Conservation (phyloP, 2,113 vertebrate genomes). For the Ahaetulla prasina region DNA sequence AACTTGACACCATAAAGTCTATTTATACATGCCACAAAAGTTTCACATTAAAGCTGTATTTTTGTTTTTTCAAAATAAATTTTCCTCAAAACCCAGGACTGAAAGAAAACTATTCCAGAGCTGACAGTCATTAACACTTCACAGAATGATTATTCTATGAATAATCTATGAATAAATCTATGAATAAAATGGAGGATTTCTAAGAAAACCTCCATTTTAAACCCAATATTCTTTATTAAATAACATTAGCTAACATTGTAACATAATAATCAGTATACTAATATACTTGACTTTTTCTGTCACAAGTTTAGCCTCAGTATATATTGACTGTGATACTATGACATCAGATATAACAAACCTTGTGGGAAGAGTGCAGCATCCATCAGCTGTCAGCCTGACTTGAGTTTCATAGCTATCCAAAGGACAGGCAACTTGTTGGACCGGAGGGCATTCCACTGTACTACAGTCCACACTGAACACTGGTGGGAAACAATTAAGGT, state of each 20-base stretch:
- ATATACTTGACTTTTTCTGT: not conserved
- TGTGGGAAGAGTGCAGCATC: constrained; percentile 86
- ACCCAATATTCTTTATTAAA: not conserved
- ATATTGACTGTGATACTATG: not conserved
- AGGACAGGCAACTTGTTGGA: constrained; percentile 83
- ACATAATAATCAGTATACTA: not conserved
- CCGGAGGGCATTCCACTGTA: constrained; percentile 84
- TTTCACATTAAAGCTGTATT: not conserved
- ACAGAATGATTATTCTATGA: not conserved
- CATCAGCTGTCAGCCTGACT: constrained; percentile 84
- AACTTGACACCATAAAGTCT: not conserved
- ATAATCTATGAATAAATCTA: too few relatives aligned
- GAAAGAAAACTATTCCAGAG: not conserved
- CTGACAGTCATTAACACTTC: not conserved
- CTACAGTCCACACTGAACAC: constrained; percentile 90
- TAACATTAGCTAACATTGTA: not conserved
- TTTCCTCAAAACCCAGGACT: not conserved
- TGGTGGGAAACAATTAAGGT: constrained; percentile 45
- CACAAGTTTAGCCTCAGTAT: not conserved
- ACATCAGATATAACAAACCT: constrained; percentile 69
- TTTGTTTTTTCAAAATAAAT: not conserved
- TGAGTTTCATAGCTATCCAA: constrained; percentile 87
- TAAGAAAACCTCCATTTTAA: not conserved
- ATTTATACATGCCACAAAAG: not conserved
- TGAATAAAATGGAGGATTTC: too few relatives aligned